These are phyloP conservation scores for Isotomurus palustris DNA, from an alignment of 2,888 invertebrate genomes.

Conservation along the genomic window DNA sequence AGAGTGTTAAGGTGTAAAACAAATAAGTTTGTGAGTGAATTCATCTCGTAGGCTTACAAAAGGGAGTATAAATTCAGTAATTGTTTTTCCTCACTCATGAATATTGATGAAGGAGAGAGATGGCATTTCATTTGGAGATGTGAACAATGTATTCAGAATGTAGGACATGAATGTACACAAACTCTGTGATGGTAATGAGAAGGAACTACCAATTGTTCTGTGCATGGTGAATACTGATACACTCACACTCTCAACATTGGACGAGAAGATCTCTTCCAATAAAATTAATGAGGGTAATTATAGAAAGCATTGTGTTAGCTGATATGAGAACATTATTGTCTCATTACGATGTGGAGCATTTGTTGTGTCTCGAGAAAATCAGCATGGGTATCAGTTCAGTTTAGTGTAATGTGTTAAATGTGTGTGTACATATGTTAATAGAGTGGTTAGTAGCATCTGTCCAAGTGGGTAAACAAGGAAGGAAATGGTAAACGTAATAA, in stretches of 20 bases:
- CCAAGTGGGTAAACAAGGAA: slow-evolving; percentile 35
- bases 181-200: background rate
- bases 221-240: background rate
- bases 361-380: background rate
- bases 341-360: background rate
- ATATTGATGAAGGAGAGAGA: slow-evolving; percentile 9
- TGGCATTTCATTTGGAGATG: background rate
- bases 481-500: slow-evolving; percentile 42
- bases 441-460: slow-evolving; percentile 42
- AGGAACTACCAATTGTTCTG: too few relatives aligned
- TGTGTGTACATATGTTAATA: slow-evolving; percentile 44
- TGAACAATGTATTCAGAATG: background rate
- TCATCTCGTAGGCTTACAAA: too few relatives aligned
- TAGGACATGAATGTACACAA: background rate
- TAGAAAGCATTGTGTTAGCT: background rate
- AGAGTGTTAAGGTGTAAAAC: too few relatives aligned
- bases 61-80: too few relatives aligned
- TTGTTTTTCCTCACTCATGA: slow-evolving; percentile 7
- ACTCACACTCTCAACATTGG: background rate
- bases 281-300: slow-evolving; percentile 15
- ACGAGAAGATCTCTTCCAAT: slow-evolving; percentile 2
- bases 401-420: slow-evolving; percentile 28
- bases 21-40: too few relatives aligned
- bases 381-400: slow-evolving; percentile 8
- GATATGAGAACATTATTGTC: slow-evolving; percentile 4